A percentile compares a stretch with the other conserved stretches of the same genome.
phyloP scores from a whole-genome alignment of 1,140 invertebrate species.

The Rhynchophorus ferrugineus region DNA sequence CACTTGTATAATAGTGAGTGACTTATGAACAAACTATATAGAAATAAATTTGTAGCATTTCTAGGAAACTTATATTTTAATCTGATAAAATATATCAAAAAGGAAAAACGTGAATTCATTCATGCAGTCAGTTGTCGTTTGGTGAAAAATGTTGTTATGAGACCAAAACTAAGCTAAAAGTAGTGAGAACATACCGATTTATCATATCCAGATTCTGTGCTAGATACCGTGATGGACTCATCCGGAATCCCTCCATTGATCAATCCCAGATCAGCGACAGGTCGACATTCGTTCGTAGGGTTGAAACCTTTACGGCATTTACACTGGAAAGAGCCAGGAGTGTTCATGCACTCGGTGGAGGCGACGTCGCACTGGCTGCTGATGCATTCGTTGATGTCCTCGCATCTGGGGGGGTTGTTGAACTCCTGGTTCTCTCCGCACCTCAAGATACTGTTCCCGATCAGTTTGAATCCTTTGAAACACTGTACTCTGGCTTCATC shows the following conservation, averaged over 20 bases:
- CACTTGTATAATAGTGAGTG: too few relatives aligned
- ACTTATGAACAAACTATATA: too few relatives aligned
- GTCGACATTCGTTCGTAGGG: constrained; percentile 81
- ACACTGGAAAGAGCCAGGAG: constrained; percentile 84
- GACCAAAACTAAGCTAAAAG: too few relatives aligned
- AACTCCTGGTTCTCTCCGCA: constrained; percentile 83
- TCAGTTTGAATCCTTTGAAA: constrained; percentile 78
- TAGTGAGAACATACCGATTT: constrained; percentile 56
- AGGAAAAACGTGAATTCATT: too few relatives aligned
- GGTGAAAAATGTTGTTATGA: too few relatives aligned
- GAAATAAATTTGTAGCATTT: too few relatives aligned
- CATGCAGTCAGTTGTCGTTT: too few relatives aligned
- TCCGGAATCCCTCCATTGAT: constrained; percentile 85
- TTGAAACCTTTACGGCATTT: constrained; percentile 76
- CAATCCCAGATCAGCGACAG: constrained; percentile 79
- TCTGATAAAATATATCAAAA: too few relatives aligned
- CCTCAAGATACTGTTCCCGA: constrained; percentile 78
- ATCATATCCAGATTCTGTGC: constrained; percentile 69
- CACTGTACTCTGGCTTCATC: constrained; percentile 91
- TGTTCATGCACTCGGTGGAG: constrained; percentile 87
- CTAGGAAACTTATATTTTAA: too few relatives aligned
- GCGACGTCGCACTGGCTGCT: constrained; percentile 82
- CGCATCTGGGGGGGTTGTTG: constrained; percentile 75
- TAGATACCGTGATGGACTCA: constrained; percentile 79
- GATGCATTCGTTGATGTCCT: constrained; percentile 90